phyloP scores from a whole-genome alignment of 2,888 invertebrate genomes.

The Amiota minor region DNA sequence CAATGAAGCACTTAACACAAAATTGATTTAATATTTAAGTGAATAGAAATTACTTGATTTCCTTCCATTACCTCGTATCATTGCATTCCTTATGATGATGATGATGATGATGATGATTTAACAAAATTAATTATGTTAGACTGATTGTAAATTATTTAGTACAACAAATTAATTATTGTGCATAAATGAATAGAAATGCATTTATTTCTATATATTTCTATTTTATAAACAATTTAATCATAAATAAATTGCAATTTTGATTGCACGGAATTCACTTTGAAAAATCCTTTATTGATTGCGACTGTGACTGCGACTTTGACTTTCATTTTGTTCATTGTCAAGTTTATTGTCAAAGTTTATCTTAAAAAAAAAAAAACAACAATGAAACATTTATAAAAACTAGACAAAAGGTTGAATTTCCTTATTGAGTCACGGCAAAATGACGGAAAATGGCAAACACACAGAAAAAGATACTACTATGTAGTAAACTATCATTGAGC shows the following conservation, averaged over 20 bases:
- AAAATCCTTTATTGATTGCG: not conserved
- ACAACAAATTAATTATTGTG: not conserved
- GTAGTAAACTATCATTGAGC: not conserved
- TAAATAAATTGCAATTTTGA: not conserved
- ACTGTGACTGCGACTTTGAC: not conserved
- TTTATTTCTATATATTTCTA: too few relatives aligned
- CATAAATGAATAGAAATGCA: too few relatives aligned
- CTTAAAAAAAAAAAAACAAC: not conserved
- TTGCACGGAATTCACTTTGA: conserved; percentile 11
- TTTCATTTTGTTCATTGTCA: not conserved
- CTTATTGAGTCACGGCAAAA: conserved; percentile 16
- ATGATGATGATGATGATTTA: too few relatives aligned
- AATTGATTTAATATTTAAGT: too few relatives aligned
- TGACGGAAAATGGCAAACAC: too few relatives aligned
- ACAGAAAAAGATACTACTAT: too few relatives aligned
- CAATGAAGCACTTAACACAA: too few relatives aligned
- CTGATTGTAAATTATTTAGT: too few relatives aligned
- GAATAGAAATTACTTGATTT: too few relatives aligned
- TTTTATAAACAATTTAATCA: not conserved
- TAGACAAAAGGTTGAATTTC: conserved; percentile 16
- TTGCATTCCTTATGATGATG: too few relatives aligned
- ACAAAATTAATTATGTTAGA: too few relatives aligned
- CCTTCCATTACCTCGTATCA: too few relatives aligned
- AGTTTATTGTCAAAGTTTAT: conserved; percentile 16
- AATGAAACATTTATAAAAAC: not conserved